These are phyloP conservation scores for Protula sp. DNA, from an alignment of 2,888 invertebrate species.

Conservation along the genomic window DNA sequence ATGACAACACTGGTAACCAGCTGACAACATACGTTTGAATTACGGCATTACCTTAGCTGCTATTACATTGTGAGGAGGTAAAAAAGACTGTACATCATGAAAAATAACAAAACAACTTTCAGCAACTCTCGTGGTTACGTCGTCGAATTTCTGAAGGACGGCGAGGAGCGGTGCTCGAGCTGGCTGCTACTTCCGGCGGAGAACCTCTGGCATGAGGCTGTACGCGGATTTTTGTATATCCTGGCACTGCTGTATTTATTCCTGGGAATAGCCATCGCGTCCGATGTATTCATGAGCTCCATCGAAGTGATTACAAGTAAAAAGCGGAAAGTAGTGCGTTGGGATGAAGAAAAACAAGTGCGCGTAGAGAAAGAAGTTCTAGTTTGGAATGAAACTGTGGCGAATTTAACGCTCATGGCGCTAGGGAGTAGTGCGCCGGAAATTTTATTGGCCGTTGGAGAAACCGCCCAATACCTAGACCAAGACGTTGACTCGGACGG, in stretches of 20 bases:
- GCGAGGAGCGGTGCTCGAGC: slow-evolving; percentile 30
- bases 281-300: slow-evolving; percentile 48
- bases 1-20: too few species aligned
- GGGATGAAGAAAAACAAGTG: slow-evolving; percentile 41
- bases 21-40: too few species aligned
- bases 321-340: slow-evolving; percentile 36
- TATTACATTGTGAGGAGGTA: too few species aligned
- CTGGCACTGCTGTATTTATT: slow-evolving; percentile 44
- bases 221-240: slow-evolving; percentile 44
- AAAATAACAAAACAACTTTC: not conserved
- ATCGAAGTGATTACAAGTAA: slow-evolving; percentile 50
- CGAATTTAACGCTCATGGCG: slow-evolving; percentile 49
- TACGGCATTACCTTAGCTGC: too few species aligned
- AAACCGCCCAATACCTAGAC: slow-evolving; percentile 27
- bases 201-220: slow-evolving; percentile 40
- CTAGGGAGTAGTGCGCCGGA: slow-evolving; percentile 49
- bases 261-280: slow-evolving; percentile 46
- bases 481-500: slow-evolving; percentile 23
- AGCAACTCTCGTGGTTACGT: slow-evolving; percentile 38
- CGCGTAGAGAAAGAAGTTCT: slow-evolving; percentile 40
- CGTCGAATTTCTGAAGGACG: slow-evolving; percentile 30
- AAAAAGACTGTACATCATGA: too few species aligned
- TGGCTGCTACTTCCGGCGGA: slow-evolving; percentile 47
- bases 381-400: slow-evolving; percentile 51
- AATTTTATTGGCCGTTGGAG: slow-evolving; percentile 42